These are phyloP conservation scores for Phalacrocorax aristotelis DNA, from an alignment of 2,113 vertebrate genomes.

Conservation along the genomic window DNA sequence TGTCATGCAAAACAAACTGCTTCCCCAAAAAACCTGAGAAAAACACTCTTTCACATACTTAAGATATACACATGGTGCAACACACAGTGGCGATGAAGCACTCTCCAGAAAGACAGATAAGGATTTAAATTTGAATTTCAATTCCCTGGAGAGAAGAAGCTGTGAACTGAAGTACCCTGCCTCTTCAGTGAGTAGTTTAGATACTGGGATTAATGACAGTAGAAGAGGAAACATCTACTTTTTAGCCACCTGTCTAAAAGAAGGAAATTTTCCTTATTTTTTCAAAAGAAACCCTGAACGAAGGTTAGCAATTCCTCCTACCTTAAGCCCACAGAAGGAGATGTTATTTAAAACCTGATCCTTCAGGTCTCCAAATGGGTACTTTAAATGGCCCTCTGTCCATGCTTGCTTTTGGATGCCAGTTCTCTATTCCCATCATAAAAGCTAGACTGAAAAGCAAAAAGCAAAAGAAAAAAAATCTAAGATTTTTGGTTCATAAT, in stretches of 20 bases:
- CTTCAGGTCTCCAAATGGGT: background rate
- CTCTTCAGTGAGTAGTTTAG: background rate
- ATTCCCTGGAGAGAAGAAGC: background rate
- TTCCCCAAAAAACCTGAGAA: background rate
- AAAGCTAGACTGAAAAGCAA: background rate
- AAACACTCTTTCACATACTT: background rate
- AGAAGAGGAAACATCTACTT: background rate
- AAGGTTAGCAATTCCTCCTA: background rate
- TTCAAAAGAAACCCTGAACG: background rate
- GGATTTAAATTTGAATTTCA: constrained; percentile 14
- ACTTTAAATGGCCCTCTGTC: background rate
- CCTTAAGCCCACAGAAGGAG: background rate
- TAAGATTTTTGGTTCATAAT: background rate
- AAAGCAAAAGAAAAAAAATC: background rate
- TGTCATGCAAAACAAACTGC: background rate
- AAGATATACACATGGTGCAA: background rate
- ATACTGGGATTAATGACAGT: background rate
- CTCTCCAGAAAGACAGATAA: background rate
- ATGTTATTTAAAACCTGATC: background rate
- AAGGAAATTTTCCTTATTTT: background rate
- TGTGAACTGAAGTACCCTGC: constrained; percentile 14
- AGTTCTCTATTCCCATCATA: background rate
- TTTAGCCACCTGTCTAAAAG: background rate
- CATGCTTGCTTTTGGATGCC: background rate
- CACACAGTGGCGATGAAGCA: background rate